Evolutionary conservation across 2,797 vertebrate species (phyloP).

Genomic region (Loriculus beryllinus): DNA sequence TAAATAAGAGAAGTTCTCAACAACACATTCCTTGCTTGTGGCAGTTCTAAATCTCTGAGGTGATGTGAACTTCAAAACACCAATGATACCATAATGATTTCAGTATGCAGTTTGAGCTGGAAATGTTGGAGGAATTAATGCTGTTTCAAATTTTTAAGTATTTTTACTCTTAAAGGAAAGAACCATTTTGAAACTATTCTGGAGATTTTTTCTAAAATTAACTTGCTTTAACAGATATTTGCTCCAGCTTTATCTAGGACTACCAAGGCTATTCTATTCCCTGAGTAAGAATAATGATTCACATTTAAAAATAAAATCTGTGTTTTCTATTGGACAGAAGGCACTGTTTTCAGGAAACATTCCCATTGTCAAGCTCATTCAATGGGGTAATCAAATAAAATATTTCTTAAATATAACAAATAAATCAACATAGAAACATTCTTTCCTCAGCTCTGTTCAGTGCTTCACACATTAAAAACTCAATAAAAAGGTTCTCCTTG

Average conservation of each 20-base stretch:
- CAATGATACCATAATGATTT: not conserved
- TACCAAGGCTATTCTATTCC: not conserved
- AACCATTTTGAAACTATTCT: not conserved
- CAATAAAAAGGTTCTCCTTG: accelerated
- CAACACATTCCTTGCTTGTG: not conserved
- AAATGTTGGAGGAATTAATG: not conserved
- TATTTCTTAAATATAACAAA: not conserved
- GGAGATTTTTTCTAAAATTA: not conserved
- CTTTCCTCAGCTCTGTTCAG: not conserved
- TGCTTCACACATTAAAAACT: not conserved
- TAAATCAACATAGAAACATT: not conserved
- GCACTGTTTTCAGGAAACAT: not conserved
- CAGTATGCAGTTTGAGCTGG: not conserved
- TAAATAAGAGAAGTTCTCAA: not conserved
- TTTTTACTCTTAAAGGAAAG: not conserved
- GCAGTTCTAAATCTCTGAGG: not conserved
- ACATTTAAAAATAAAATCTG: not conserved
- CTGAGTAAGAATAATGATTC: not conserved
- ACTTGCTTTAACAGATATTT: not conserved
- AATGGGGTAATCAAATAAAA: not conserved
- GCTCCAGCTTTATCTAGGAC: not conserved
- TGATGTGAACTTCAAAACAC: not conserved
- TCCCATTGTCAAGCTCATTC: not conserved
- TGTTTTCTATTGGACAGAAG: not conserved
- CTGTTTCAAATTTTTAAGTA: not conserved